Conservation (phyloP, 2,888 invertebrate species). For the Cryptus armator region DNA sequence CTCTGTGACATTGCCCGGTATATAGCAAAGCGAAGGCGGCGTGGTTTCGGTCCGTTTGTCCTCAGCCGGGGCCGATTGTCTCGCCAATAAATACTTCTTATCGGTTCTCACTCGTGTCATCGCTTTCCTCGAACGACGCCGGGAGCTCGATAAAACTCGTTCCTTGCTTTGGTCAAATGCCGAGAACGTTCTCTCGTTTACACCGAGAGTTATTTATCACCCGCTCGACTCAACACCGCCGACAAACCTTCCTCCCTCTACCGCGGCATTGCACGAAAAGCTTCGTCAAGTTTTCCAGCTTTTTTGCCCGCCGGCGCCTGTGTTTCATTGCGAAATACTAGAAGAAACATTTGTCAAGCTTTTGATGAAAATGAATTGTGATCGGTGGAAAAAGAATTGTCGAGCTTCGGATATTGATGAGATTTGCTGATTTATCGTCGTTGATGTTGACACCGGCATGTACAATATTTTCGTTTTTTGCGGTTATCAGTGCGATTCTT, state of each 20-base stretch:
- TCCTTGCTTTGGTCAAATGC: slow-evolving; percentile 13
- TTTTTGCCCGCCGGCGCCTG: not conserved
- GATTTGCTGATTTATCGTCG: not conserved
- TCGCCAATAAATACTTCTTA: slow-evolving; percentile 43
- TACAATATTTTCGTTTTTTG: not conserved
- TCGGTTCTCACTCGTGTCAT: slow-evolving; percentile 42
- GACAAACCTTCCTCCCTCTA: not conserved
- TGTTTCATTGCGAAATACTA: not conserved
- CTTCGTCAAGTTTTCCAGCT: not conserved
- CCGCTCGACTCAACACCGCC: slow-evolving; percentile 15
- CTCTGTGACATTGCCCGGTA: not conserved
- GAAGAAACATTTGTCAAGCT: not conserved
- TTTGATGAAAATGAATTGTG: not conserved
- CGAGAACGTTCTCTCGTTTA: slow-evolving; percentile 33
- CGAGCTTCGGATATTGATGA: not conserved
- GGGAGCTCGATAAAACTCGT: slow-evolving; percentile 29
- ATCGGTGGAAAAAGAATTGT: not conserved
- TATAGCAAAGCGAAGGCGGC: not conserved
- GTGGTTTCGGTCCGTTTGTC: slow-evolving; percentile 15
- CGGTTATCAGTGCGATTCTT: not conserved
- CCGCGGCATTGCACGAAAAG: slow-evolving; percentile 7
- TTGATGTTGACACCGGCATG: not conserved
- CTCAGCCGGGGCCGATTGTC: slow-evolving; percentile 14
- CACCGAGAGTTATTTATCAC: slow-evolving; percentile 28
- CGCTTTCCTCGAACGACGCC: slow-evolving; percentile 29